Conservation (phyloP, 2,797 vertebrate genomes). For the Vireo griseus region DNA sequence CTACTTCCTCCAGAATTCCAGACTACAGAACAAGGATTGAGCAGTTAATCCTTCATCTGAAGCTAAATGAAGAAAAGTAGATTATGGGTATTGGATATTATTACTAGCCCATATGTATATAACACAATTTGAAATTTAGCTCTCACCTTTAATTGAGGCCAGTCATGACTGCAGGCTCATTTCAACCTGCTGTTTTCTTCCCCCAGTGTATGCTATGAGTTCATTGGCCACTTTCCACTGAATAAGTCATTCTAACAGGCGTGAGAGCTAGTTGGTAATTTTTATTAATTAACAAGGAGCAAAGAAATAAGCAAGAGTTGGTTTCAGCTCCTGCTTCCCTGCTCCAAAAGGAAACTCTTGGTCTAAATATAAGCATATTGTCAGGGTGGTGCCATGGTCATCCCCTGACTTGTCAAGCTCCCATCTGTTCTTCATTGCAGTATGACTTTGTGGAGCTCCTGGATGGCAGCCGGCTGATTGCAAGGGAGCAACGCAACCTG, state of each 20-base stretch:
- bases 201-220: not conserved
- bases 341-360: not conserved
- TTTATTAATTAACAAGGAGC: not conserved
- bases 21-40: not conserved
- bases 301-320: not conserved
- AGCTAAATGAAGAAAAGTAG: not conserved
- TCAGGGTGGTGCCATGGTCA: not conserved
- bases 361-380: not conserved
- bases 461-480: constrained; percentile 94
- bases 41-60: not conserved
- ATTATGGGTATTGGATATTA: not conserved
- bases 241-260: not conserved
- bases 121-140: not conserved
- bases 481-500: constrained; percentile 85
- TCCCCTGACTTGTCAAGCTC: not conserved
- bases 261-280: not conserved
- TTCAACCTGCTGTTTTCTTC: not conserved
- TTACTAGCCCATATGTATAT: not conserved
- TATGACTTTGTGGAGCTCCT: constrained; percentile 97
- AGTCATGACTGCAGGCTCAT: not conserved
- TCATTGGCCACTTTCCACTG: not conserved
- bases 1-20: not conserved
- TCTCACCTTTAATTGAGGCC: not conserved
- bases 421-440: constrained; percentile 68
- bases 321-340: not conserved